Base-by-base conservation (phyloP, 2,888 invertebrate genomes). In the Diploptera punctata region DNA sequence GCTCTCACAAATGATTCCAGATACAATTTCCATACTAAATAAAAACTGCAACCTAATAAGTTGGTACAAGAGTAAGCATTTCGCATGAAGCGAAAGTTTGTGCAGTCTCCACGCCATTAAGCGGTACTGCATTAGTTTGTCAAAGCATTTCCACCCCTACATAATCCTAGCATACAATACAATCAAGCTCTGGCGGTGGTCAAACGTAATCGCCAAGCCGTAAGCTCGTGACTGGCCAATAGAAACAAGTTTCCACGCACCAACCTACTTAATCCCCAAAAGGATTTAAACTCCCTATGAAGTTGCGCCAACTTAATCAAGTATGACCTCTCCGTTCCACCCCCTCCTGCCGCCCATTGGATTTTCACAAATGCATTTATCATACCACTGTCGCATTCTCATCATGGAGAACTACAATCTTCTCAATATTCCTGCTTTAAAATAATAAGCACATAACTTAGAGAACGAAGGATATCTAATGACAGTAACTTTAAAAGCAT, bases 281-380 rank as follows among this genome's bases (percentile, higher is more conserved):
- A 68, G 68, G 68, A 19, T 68, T 68, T 68, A 68, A 68, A 68
- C 68, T 68, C n/a, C n/a, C 68, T 47, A 33, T 33, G 43, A 68
- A 68, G 54, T 68, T 54, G 38, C 21, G 57, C 68, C 68, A 68
- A 68, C 68, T 68, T 68, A 29, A 57, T 57, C 57, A 57, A 57
- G 57, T 57, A 29, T n/a, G 29, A n/a, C 7, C 29, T 26, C 57
- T 33, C 33, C 33, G 33, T 7, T 10, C 5, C 33, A 33, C 33
- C 5, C 33, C 13, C 24, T n/a, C 5, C 13, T n/a, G n/a, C n/a
- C n/a, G n/a, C n/a, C n/a, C n/a, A n/a, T n/a, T n/a, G n/a, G n/a
- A n/a, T n/a, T n/a, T 29, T 26, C 26, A 29, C 57, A 57, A 57
- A n/a, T 57, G 57, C 57, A 57, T 57, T 57, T 57, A n/a, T 57